Evolutionary conservation across 2,113 vertebrate species (phyloP).

Genomic region (Scolopax mira): DNA sequence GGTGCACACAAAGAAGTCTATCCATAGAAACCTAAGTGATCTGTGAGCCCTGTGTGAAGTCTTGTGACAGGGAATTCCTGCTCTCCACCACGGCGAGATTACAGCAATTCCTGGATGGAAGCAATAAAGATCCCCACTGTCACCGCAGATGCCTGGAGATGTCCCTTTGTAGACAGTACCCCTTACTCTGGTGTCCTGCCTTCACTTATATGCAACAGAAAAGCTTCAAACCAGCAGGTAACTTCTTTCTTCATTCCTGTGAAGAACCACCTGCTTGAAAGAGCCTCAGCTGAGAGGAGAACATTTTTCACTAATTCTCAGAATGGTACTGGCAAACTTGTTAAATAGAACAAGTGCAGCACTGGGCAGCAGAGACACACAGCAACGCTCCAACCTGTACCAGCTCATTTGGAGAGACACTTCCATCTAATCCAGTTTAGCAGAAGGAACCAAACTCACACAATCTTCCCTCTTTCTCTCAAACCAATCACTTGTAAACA

Average conservation of each 20-base stretch:
- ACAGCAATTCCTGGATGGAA: not conserved
- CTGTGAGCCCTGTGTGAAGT: not conserved
- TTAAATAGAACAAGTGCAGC: not conserved
- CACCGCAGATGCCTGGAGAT: not conserved
- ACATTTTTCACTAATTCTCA: not conserved
- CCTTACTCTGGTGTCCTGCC: not conserved
- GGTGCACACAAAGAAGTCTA: not conserved
- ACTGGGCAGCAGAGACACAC: not conserved
- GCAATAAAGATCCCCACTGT: not conserved
- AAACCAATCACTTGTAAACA: not conserved
- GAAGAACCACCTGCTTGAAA: not conserved
- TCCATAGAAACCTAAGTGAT: not conserved
- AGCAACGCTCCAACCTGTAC: not conserved
- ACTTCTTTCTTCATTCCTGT: not conserved
- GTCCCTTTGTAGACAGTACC: not conserved
- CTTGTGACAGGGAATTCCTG: not conserved
- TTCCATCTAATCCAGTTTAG: not conserved
- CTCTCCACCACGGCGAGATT: rapidly evolving
- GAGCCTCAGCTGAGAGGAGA: not conserved
- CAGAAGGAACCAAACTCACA: not conserved
- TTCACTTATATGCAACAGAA: rapidly evolving
- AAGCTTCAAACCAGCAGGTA: not conserved
- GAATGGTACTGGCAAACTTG: not conserved
- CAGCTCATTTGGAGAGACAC: not conserved
- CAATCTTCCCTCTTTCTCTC: not conserved